Evolutionary conservation across 2,888 invertebrate genomes (phyloP).

Genomic region (Taenaris catops): DNA sequence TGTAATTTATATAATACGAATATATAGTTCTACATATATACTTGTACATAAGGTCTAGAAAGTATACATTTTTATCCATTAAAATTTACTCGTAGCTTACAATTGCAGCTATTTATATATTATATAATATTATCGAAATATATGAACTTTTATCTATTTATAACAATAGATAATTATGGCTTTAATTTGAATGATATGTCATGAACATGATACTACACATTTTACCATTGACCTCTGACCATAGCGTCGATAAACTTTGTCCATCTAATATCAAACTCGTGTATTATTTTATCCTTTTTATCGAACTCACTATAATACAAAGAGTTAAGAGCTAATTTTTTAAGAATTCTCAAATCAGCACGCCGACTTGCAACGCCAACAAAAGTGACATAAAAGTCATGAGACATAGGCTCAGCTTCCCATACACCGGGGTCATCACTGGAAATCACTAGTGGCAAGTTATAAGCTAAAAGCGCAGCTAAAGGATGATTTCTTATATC

Average conservation of each 20-base stretch:
- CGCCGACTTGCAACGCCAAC: constrained; percentile 85
- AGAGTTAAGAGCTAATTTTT: constrained; percentile 88
- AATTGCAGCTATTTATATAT: too few species aligned
- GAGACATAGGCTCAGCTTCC: constrained; percentile 85
- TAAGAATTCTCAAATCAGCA: constrained; percentile 85
- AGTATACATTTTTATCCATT: too few species aligned
- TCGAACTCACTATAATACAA: constrained; percentile 82
- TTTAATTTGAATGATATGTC: too few species aligned
- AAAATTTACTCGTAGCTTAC: too few species aligned
- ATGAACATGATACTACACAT: too few species aligned
- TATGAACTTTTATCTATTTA: too few species aligned
- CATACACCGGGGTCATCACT: constrained; percentile 90
- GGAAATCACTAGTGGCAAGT: constrained; percentile 86
- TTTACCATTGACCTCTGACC: constrained; percentile 23
- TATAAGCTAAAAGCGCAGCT: constrained; percentile 80
- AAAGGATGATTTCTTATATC: constrained; percentile 90
- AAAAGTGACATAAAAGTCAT: constrained; percentile 88
- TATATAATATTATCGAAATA: too few species aligned
- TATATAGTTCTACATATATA: too few species aligned
- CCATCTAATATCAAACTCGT: constrained; percentile 64
- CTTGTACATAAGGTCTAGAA: too few species aligned
- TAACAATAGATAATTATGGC: too few species aligned
- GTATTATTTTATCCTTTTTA: constrained; percentile 48
- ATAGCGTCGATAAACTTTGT: constrained; percentile 51
- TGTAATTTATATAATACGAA: too few species aligned